Evolutionary conservation across 1,140 invertebrate species (phyloP).

Genomic region (Heliconius nattereri): DNA sequence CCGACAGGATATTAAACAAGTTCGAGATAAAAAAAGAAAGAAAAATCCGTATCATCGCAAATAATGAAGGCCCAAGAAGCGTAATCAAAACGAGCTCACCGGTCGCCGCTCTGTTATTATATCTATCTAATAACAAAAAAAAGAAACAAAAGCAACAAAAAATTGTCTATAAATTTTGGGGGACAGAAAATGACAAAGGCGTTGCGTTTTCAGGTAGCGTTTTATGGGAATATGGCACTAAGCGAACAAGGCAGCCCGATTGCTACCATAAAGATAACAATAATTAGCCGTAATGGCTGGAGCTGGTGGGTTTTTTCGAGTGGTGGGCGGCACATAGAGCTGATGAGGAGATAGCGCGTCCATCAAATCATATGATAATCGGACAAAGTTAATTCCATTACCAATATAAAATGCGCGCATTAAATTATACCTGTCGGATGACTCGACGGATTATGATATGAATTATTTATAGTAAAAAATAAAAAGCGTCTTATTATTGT

Average conservation of each 20-base stretch:
- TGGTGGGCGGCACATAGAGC: constrained; percentile 65
- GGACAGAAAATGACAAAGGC: constrained; percentile 66
- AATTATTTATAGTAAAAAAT: constrained; percentile 77
- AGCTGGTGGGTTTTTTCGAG: constrained; percentile 58
- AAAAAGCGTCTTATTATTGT: constrained; percentile 67
- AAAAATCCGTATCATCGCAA: constrained; percentile 71
- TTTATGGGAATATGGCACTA: constrained; percentile 60
- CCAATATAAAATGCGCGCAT: constrained; percentile 80
- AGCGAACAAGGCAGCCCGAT: constrained; percentile 69
- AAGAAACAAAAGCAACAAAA: constrained; percentile 56
- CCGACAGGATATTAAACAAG: constrained; percentile 42
- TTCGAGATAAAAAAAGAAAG: constrained; percentile 56
- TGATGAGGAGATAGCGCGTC: constrained; percentile 75
- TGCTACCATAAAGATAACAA: constrained; percentile 79
- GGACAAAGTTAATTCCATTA: constrained; percentile 78
- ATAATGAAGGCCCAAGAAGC: constrained; percentile 67
- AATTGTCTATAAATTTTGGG: constrained; percentile 52
- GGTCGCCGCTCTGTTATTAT: constrained; percentile 64
- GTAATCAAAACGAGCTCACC: constrained; percentile 57
- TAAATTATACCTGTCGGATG: constrained; percentile 78
- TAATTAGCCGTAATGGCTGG: constrained; percentile 77
- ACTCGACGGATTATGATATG: constrained; percentile 79
- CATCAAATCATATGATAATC: constrained; percentile 81
- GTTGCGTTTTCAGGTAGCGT: constrained; percentile 65
- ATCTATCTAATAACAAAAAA: constrained; percentile 21